phyloP scores from a whole-genome alignment of 2,888 invertebrate genomes.

The Acrobasis repandana region DNA sequence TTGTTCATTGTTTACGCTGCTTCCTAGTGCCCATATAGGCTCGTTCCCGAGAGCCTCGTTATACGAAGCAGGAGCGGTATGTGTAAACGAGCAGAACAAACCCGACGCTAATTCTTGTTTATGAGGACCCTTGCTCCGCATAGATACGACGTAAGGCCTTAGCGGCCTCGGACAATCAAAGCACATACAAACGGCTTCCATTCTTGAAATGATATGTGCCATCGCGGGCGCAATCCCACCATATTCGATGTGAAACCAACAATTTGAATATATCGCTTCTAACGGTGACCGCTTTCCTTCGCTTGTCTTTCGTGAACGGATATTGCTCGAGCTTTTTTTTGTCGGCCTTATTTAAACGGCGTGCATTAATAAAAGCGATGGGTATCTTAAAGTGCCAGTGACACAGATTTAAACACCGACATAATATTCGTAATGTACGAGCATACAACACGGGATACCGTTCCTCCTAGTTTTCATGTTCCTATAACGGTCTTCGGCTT shows the following conservation, averaged over 20 bases:
- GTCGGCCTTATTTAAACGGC: slow-evolving; percentile 49
- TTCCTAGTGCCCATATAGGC: slow-evolving; percentile 72
- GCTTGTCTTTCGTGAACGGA: slow-evolving; percentile 32
- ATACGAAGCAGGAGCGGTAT: slow-evolving; percentile 71
- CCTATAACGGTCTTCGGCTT: slow-evolving; percentile 65
- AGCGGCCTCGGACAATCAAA: slow-evolving; percentile 66
- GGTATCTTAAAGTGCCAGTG: slow-evolving; percentile 60
- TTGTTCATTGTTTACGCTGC: slow-evolving; percentile 64
- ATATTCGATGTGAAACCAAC: slow-evolving; percentile 48
- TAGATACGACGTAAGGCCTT: slow-evolving; percentile 61
- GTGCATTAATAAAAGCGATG: slow-evolving; percentile 58
- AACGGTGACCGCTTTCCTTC: slow-evolving; percentile 47
- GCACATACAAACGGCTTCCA: slow-evolving; percentile 44
- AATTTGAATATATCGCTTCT: slow-evolving; percentile 39
- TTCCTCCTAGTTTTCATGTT: slow-evolving; percentile 60
- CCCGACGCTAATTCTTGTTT: slow-evolving; percentile 80
- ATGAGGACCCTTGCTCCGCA: slow-evolving; percentile 66
- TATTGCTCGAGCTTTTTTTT: slow-evolving; percentile 44
- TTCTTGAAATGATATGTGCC: slow-evolving; percentile 51
- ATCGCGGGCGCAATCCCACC: slow-evolving; percentile 52
- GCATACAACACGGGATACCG: slow-evolving; percentile 54
- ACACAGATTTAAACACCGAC: slow-evolving; percentile 60
- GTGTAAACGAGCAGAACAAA: slow-evolving; percentile 77
- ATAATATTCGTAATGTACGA: slow-evolving; percentile 67
- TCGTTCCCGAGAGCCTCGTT: slow-evolving; percentile 63